Evolutionary conservation across 2,888 invertebrate genomes (phyloP).

Genomic region (Chaitophorus viminalis): DNA sequence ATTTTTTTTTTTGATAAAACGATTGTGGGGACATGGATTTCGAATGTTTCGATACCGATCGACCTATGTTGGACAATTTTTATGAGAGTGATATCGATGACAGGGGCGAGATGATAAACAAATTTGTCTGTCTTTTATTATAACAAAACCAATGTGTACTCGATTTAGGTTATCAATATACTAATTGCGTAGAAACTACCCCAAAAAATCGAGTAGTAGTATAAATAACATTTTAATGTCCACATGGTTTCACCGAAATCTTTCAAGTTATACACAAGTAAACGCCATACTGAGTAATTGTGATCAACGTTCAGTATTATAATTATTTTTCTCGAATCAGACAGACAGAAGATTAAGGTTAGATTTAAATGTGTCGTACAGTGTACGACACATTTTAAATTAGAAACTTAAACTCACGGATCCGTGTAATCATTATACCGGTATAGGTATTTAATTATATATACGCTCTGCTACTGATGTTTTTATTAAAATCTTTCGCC

Average conservation of each 20-base stretch:
- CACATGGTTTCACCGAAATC: neutral
- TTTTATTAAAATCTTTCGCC: neutral
- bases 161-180: too few species aligned
- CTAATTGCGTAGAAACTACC: too few species aligned
- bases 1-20: too few species aligned
- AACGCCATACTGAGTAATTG: neutral
- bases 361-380: neutral
- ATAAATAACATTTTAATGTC: too few species aligned
- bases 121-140: too few species aligned
- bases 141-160: too few species aligned
- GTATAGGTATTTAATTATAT: neutral
- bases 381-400: neutral
- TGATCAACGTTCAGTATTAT: neutral
- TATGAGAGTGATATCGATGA: too few species aligned
- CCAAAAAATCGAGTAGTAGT: too few species aligned
- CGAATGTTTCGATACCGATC: too few species aligned
- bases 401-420: neutral
- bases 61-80: too few species aligned
- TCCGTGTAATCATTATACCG: neutral
- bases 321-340: neutral
- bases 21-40: too few species aligned
- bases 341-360: neutral
- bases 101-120: too few species aligned
- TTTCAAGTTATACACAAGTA: neutral
- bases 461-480: neutral